These are phyloP conservation scores for Eurytoma californica DNA, from an alignment of 2,888 invertebrate genomes.

Conservation along the genomic window DNA sequence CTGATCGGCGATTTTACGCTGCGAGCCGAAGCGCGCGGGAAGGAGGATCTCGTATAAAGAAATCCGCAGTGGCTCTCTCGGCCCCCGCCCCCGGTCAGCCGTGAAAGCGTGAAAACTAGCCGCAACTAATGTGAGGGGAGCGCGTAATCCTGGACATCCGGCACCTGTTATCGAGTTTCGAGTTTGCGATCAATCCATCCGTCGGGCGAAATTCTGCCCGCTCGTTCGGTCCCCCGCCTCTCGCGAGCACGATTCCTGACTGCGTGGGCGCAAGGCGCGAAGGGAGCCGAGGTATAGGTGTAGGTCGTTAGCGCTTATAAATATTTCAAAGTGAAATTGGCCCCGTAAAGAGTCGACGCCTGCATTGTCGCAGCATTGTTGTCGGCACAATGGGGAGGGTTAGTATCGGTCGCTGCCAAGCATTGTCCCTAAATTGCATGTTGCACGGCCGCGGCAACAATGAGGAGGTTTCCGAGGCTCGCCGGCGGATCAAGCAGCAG, in stretches of 20 bases:
- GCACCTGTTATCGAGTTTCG: slow-evolving; percentile 64
- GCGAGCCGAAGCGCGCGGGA: neutral
- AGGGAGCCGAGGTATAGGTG: slow-evolving; percentile 9
- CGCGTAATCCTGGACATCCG: slow-evolving; percentile 68
- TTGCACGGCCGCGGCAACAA: slow-evolving; percentile 57
- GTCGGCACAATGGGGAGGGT: slow-evolving; percentile 61
- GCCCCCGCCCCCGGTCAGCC: neutral
- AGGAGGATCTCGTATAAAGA: neutral
- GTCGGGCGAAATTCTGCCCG: neutral
- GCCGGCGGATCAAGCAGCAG: neutral
- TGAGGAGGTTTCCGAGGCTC: slow-evolving; percentile 26
- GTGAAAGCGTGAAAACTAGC: slow-evolving; percentile 33
- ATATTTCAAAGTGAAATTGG: slow-evolving; percentile 65
- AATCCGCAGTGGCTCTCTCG: slow-evolving; percentile 15
- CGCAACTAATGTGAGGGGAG: slow-evolving; percentile 50
- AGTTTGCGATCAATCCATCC: neutral
- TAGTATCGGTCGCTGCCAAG: slow-evolving; percentile 51
- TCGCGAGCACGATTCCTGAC: neutral
- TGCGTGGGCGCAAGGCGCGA: neutral
- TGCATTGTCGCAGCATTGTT: slow-evolving; percentile 63
- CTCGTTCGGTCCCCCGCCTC: too few species aligned
- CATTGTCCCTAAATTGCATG: slow-evolving; percentile 67
- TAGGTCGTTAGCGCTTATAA: slow-evolving; percentile 50
- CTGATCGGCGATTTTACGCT: slow-evolving; percentile 27
- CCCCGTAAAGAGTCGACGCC: slow-evolving; percentile 62